A percentile compares a stretch with the other conserved stretches of the same genome.
phyloP scores from a whole-genome alignment of 2,797 vertebrate species.

The Eutrigla gurnardus region DNA sequence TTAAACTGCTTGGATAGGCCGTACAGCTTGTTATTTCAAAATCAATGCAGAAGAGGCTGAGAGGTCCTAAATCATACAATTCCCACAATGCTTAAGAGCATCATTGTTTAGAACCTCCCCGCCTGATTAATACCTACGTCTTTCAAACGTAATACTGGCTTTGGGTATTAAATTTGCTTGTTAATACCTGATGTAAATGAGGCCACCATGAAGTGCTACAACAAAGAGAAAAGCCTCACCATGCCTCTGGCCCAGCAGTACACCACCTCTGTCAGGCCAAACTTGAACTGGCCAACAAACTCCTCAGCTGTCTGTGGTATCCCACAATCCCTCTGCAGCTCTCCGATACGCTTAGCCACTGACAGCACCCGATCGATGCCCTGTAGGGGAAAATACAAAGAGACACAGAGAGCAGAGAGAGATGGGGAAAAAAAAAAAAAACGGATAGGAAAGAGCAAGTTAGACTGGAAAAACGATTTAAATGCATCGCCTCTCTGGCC shows the following conservation, averaged over 20 bases:
- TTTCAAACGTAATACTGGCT: neutral
- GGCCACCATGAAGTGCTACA: neutral
- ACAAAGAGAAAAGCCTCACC: slow-evolving; percentile 80
- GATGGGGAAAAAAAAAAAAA: neutral
- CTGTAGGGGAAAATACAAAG: slow-evolving; percentile 65
- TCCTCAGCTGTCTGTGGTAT: slow-evolving; percentile 90
- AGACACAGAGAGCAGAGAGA: neutral
- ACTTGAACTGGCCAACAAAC: slow-evolving; percentile 91
- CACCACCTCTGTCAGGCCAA: slow-evolving; percentile 93
- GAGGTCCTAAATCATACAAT: neutral
- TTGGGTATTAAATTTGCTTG: neutral
- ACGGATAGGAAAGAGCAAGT: neutral
- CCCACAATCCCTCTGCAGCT: slow-evolving; percentile 90
- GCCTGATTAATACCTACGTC: neutral
- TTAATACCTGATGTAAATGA: neutral
- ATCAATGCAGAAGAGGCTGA: neutral
- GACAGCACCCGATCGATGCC: slow-evolving; percentile 86
- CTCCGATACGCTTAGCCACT: slow-evolving; percentile 88
- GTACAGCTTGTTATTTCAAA: neutral
- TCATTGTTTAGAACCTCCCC: neutral
- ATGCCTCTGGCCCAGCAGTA: slow-evolving; percentile 96
- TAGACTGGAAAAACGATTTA: slow-evolving; percentile 14
- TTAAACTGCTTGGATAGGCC: too few species aligned
- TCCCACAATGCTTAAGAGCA: neutral
- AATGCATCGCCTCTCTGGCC: slow-evolving; percentile 4